Evolutionary conservation across 2,797 vertebrate genomes (phyloP).

Genomic region (Liasis olivaceus): DNA sequence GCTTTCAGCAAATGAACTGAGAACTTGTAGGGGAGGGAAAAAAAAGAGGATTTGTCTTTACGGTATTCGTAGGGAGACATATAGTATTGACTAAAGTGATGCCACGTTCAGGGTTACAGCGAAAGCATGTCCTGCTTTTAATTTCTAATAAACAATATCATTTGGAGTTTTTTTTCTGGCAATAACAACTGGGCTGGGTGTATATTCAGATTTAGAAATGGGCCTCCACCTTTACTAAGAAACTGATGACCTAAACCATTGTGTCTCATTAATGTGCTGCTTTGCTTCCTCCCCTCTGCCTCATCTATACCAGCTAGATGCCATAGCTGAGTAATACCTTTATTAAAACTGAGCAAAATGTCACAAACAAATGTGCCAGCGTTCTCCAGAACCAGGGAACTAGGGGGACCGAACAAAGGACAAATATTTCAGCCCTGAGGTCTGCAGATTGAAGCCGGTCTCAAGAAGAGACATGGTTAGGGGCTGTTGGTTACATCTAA

Average conservation of each 20-base stretch:
- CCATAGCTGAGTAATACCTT: too few relatives aligned
- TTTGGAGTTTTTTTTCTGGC: background rate
- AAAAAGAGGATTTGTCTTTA: background rate
- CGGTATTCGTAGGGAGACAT: background rate
- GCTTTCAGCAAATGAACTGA: background rate
- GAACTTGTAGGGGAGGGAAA: background rate
- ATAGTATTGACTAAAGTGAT: background rate
- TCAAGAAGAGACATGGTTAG: background rate
- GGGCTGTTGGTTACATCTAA: background rate
- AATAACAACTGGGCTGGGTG: background rate
- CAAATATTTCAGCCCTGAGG: background rate
- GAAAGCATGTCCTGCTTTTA: background rate
- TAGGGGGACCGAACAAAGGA: background rate
- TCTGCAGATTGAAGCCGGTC: background rate
- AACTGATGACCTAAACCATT: background rate
- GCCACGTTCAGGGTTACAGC: background rate
- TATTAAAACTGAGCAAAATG: background rate
- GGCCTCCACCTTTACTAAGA: background rate
- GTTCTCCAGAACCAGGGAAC: background rate
- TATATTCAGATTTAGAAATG: background rate
- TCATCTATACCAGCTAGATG: background rate
- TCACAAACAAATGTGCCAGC: background rate
- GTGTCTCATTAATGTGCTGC: background rate
- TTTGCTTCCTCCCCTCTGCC: background rate
- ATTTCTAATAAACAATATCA: conserved; percentile 10